Percentiles rank a stretch among this genome's conserved stretches.
Evolutionary conservation across 1,140 invertebrate species (phyloP).

Genomic region (Drosophila orena): DNA sequence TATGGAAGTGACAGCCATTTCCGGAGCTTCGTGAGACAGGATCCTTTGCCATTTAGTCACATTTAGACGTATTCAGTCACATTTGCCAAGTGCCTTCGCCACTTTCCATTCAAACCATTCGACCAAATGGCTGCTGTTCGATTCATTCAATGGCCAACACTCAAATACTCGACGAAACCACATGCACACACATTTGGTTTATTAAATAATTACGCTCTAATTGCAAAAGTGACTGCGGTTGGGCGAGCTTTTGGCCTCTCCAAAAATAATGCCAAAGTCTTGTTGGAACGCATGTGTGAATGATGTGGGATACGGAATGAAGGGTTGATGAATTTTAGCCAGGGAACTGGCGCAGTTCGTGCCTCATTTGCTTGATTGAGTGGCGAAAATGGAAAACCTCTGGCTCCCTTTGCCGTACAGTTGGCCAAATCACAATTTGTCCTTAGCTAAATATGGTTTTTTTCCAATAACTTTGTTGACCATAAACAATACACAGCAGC

Average conservation of each 20-base stretch:
- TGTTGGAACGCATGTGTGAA: constrained; percentile 50
- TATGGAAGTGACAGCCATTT: constrained; percentile 56
- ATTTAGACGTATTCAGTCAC: constrained; percentile 26
- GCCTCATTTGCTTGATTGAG: constrained; percentile 69
- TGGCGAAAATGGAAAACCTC: constrained; percentile 34
- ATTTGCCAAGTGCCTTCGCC: constrained; percentile 31
- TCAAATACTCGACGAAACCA: constrained; percentile 31
- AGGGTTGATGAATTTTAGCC: constrained; percentile 8
- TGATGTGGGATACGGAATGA: constrained; percentile 20
- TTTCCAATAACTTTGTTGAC: constrained; percentile 23
- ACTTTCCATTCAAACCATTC: constrained; percentile 29
- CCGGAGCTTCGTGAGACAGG: constrained; percentile 27
- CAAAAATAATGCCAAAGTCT: constrained; percentile 58
- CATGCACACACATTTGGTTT: constrained; percentile 60
- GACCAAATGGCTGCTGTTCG: constrained; percentile 27
- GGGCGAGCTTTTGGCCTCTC: constrained; percentile 35
- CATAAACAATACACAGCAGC: constrained; percentile 11
- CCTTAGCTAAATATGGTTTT: constrained; percentile 1
- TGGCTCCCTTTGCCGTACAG: neutral
- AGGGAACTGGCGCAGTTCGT: constrained; percentile 28
- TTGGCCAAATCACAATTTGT: constrained; percentile 14
- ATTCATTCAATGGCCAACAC: constrained; percentile 37
- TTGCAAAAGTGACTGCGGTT: constrained; percentile 74
- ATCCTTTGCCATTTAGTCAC: constrained; percentile 64
- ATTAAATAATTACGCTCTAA: constrained; percentile 83